These are phyloP conservation scores for Ictalurus furcatus DNA, from an alignment of 2,113 vertebrate genomes.

Conservation along the genomic window DNA sequence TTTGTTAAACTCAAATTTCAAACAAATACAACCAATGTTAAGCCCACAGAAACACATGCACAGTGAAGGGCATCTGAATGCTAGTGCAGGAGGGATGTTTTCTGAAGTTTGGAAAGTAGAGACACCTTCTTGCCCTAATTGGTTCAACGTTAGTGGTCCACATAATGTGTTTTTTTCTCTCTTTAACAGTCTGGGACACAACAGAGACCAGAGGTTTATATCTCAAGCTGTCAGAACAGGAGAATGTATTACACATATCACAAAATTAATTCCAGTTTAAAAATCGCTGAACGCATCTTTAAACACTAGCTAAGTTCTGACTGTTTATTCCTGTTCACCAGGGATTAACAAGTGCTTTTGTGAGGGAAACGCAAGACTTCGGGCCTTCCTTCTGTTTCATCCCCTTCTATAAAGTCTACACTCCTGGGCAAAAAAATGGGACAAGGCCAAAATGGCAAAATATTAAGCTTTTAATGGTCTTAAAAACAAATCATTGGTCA, in stretches of 20 bases:
- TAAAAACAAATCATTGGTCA: too few species aligned
- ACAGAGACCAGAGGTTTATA: not conserved
- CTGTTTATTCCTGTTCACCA: not conserved
- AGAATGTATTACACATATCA: not conserved
- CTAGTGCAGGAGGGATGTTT: not conserved
- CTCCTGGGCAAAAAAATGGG: too few species aligned
- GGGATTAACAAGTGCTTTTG: not conserved
- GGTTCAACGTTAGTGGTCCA: not conserved
- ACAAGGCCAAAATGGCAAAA: too few species aligned
- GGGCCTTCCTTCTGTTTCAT: not conserved
- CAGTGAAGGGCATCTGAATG: not conserved
- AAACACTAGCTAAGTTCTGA: not conserved
- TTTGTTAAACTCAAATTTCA: not conserved
- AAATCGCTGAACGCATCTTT: not conserved
- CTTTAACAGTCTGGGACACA: not conserved
- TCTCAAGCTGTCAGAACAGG: not conserved
- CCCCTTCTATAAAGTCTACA: not conserved
- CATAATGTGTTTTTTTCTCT: not conserved
- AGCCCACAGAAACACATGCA: not conserved
- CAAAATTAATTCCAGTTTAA: not conserved
- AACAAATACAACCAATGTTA: not conserved
- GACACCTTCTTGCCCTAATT: too few species aligned
- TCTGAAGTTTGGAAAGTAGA: not conserved
- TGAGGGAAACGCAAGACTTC: not conserved
- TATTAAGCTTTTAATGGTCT: too few species aligned